Evolutionary conservation across 1,140 invertebrate genomes (phyloP).

Genomic region (Schlechtendalia chinensis): DNA sequence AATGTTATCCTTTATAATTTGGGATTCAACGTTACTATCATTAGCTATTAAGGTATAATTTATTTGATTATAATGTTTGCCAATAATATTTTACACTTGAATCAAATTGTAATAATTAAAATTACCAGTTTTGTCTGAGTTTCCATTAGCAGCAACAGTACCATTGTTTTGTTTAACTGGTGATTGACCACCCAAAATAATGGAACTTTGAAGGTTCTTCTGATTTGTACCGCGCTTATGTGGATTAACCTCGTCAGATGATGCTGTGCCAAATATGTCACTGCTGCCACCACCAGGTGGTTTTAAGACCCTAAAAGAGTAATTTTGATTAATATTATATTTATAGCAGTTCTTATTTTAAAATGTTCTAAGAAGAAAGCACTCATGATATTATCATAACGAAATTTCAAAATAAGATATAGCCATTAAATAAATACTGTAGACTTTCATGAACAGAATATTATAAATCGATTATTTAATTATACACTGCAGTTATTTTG

Average conservation of each 20-base stretch:
- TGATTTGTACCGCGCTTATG: slow-evolving; percentile 46
- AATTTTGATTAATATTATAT: neutral
- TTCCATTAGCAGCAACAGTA: slow-evolving; percentile 1
- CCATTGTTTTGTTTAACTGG: slow-evolving; percentile 35
- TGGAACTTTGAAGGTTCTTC: slow-evolving; percentile 46
- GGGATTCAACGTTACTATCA: slow-evolving; percentile 9
- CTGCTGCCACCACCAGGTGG: slow-evolving; percentile 68
- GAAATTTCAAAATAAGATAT: too few relatives aligned
- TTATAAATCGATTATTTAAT: neutral
- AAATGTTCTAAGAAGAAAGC: too few relatives aligned
- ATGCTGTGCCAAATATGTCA: slow-evolving; percentile 62
- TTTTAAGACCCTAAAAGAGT: slow-evolving; percentile 61
- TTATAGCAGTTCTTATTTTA: neutral
- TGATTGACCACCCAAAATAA: slow-evolving; percentile 41
- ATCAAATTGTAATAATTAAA: neutral
- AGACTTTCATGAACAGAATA: too few relatives aligned
- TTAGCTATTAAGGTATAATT: neutral
- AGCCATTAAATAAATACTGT: too few relatives aligned
- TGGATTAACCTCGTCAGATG: slow-evolving; percentile 45
- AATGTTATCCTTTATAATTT: slow-evolving; percentile 19
- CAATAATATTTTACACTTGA: neutral
- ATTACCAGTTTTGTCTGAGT: slow-evolving; percentile 35
- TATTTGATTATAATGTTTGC: neutral
- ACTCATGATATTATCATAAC: too few relatives aligned
- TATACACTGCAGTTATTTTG: neutral